These are phyloP conservation scores for Eupithecia subfuscata DNA, from an alignment of 2,888 invertebrate genomes.

Conservation along the genomic window DNA sequence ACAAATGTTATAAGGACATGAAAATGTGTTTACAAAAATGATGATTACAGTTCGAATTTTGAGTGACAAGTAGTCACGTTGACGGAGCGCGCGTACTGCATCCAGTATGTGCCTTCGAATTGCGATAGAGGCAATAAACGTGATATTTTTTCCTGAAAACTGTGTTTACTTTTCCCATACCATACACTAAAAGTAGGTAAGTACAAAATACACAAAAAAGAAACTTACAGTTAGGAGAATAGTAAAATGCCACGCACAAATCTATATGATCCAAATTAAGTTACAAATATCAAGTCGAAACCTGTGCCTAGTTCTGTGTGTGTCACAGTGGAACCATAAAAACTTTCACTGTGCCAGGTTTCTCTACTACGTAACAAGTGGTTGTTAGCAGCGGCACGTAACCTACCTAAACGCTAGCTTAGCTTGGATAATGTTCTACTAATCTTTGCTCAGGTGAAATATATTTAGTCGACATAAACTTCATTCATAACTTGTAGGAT, in stretches of 20 bases:
- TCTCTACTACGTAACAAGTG: conserved; percentile 71
- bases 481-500: conserved; percentile 39
- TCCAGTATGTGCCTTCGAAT: conserved; percentile 81
- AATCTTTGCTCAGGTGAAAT: conserved; percentile 35
- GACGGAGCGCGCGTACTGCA: conserved; percentile 79
- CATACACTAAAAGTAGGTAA: conserved; percentile 32
- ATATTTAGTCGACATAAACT: conserved; percentile 33
- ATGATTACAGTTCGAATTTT: conserved; percentile 59
- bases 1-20: conserved; percentile 69
- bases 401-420: conserved; percentile 48
- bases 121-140: conserved; percentile 81
- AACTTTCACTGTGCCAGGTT: conserved; percentile 77
- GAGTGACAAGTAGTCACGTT: conserved; percentile 76
- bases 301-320: conserved; percentile 56
- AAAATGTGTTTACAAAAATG: conserved; percentile 55
- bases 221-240: not conserved
- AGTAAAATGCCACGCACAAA: conserved; percentile 20
- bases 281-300: conserved; percentile 45
- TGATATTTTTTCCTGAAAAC: conserved; percentile 73
- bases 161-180: conserved; percentile 58
- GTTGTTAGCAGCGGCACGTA: conserved; percentile 60
- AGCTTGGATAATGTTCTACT: conserved; percentile 40
- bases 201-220: conserved; percentile 14
- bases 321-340: conserved; percentile 60
- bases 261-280: conserved; percentile 33